phyloP scores from a whole-genome alignment of 2,888 invertebrate species.

The Cerastis leucographa region DNA sequence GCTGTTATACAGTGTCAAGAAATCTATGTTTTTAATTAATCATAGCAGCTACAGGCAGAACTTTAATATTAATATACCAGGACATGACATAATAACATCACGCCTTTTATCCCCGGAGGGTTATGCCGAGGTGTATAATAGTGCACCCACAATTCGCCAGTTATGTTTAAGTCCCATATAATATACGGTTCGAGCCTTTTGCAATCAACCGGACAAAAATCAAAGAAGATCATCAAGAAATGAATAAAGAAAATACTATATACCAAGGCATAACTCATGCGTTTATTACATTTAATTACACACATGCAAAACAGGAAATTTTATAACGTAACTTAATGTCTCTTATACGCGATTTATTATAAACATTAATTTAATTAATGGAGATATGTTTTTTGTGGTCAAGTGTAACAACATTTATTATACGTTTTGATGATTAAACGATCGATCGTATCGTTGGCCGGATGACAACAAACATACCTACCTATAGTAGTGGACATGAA shows the following conservation, averaged over 20 bases:
- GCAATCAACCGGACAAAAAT: no score
- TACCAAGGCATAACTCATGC: slow-evolving; percentile 9
- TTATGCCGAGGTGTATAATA: no score
- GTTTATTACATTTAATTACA: slow-evolving; percentile 21
- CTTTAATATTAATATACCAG: background rate
- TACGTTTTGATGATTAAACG: slow-evolving; percentile 7
- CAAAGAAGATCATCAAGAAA: no score
- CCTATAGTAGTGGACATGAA: background rate
- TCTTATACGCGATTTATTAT: slow-evolving; percentile 11
- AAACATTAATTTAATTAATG: slow-evolving; percentile 24
- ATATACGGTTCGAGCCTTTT: no score
- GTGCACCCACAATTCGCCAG: no score
- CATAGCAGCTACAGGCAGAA: background rate
- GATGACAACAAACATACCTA: slow-evolving; percentile 16
- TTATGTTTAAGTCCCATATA: no score
- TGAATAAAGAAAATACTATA: no score
- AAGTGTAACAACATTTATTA: slow-evolving; percentile 6
- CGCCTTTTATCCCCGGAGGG: no score
- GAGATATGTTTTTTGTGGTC: background rate
- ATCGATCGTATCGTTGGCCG: slow-evolving; percentile 11
- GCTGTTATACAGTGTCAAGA: background rate
- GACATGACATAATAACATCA: background rate
- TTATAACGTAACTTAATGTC: background rate
- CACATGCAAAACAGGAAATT: slow-evolving; percentile 6
- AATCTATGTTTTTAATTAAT: slow-evolving; percentile 20